Evolutionary conservation across 2,113 vertebrate genomes (phyloP), one percentile per base, ranked within the genome.

Genomic region (Girardinichthys multiradiatus): DNA sequence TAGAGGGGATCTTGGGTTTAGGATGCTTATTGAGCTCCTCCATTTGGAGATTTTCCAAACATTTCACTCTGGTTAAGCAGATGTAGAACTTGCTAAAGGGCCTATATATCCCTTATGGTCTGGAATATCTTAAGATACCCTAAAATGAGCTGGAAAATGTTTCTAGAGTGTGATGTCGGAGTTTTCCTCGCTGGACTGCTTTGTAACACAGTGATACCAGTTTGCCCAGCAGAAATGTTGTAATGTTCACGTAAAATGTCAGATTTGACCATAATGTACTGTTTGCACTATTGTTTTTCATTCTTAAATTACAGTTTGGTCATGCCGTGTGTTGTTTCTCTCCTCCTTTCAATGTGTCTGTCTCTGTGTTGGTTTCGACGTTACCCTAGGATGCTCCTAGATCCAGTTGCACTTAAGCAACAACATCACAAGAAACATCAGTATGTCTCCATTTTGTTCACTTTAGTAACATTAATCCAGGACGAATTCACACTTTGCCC

Each of bases 211-310:
- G 48, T n/a, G 21, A n/a, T 24, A 24, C 48, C 48, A 51, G 21
- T 51, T 24, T 24, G 45, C 19, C 45, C 19, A 51, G 6, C 48
- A 51, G 48, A 83, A n/a, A 58, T 59, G 29, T 77, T 62, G 24
- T 37, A 75, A 29, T 60, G 28, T 65, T 72, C 2, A 68, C 45
- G 29, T 42, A 27, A 51, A 62, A 61, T 57, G 51, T 64, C 68
- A 61, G 29, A 57, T 76, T 31, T 30, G 37, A 63, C 35, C 39
- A 19, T 30, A 26, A 60, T 33, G 26, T 17, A 57, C 26, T 24
- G 21, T 68, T 72, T 19, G 35, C 63, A 21, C 63, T 19, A 37
- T 7, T 62, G 70, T 58, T 30, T 71, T 58, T 42, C 12, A 39
- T 19, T 79, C n/a, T 51, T 39, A 29, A 57, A 58, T 76, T 57